Base-by-base conservation (phyloP, 2,888 invertebrate genomes). In the Barypeithes pellucidus region DNA sequence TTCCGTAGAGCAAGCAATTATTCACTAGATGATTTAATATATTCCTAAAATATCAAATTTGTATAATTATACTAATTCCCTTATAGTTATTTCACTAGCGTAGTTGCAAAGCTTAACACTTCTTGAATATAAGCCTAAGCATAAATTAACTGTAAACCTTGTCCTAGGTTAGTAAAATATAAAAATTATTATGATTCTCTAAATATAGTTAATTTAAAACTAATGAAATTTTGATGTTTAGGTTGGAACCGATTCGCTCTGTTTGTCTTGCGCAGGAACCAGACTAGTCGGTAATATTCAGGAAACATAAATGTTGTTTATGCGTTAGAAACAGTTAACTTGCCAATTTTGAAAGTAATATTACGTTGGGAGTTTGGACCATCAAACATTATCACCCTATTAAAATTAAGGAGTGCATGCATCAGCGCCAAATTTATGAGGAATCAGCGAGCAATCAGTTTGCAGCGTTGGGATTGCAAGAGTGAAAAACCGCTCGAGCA, bases 21-120 rank as follows among this genome's bases (percentile, higher is more conserved):
- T 36, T 62, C 70, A 74, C 43, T 67, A 61, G 74, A 59, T 67
- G 43, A 39, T 71, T 75, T 67, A 75, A 71, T 75, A 57, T 71
- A 67, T 75, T 75, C 71, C 50, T 54, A 16, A 61, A 71, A 33
- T 52, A 57, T 50, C 14, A 62, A 57, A 45, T 63, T 66, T 54
- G 54, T 54, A 54, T 52, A 66, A 66, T 66, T 66, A 66, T 47
- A 66, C 11, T 54, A 66, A 66, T 52, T 33, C 33, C 16, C 12
- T 22, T 22, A 39, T 29, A 47, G 24, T 50, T 47, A 50, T 52
- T 50, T 65, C 52, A 52, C 54, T 54, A 52, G 14, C 7, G 54
- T 57, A 57, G 54, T 57, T 16, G 18, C 54, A 11, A 33, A 57
- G 33, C 4, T 33, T 57, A 33, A 57, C 54, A 57, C 33, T 36